Base-by-base conservation (phyloP, 1,140 invertebrate genomes). In the Zaprionus tsacasi region DNA sequence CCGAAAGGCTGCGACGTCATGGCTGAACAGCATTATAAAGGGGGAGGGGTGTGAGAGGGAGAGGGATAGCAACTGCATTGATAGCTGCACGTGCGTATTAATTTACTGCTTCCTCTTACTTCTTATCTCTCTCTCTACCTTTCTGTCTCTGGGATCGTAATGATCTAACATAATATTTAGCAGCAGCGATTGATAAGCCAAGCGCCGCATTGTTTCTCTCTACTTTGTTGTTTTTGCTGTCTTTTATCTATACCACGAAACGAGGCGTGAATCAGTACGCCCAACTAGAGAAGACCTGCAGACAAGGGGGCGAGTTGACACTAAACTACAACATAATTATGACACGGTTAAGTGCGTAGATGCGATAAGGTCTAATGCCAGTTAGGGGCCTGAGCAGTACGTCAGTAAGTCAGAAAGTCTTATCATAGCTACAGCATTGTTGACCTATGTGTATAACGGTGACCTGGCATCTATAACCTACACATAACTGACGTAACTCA, bases 161-260 rank as follows among this genome's bases (percentile, higher is more conserved):
- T 69, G 21, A 61, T 69, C 65, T 69, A 61, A 69, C 55, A 7
- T 25, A 55, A n/a, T 33, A 73, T 61, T 40, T 43, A 11, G 21
- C 30, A 27, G 6, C 33, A 54, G 12, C 13, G 5, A 38, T 30
- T 61, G 56, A 73, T 73, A 68, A 68, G n/a, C n/a, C 10, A 48
- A 48, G 17, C 17, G 17, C 45, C 45, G 40, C 40, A 50, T 61
- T 61, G 40, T 63, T 57, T 12, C 52, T 50, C 4, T 17, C n/a
- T n/a, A n/a, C n/a, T n/a, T 25, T 15, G 13, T 43, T 45, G 17
- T 43, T 21, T 21, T 2, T 55, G 48, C 17, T 45, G 30, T n/a
- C 35, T 63, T 63, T 70, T 74, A 70, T 74, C 66, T 69, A 61
- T 74, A 69, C 40, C 38, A 57, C 21, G 71, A 74, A 57, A 15